phyloP scores from a whole-genome alignment of 2,113 vertebrate genomes.

The Odontesthes bonariensis region DNA sequence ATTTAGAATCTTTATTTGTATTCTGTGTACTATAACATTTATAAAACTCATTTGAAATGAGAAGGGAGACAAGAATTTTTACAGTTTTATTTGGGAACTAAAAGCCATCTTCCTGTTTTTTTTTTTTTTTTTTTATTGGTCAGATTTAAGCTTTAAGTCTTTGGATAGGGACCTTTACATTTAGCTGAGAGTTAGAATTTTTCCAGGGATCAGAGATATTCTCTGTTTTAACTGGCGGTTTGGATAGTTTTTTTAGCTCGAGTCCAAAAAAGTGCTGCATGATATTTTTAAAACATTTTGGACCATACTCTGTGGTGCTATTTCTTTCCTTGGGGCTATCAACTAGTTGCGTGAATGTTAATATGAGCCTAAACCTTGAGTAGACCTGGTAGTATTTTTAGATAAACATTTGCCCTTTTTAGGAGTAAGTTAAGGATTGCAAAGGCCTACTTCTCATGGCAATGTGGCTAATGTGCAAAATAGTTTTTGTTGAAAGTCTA shows the following conservation, averaged over 20 bases:
- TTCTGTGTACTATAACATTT: slow-evolving; percentile 22
- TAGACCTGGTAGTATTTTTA: not conserved
- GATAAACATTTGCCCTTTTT: not conserved
- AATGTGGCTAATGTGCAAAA: not conserved
- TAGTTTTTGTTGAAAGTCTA: too few relatives aligned
- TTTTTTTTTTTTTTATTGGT: not conserved
- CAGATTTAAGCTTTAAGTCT: not conserved
- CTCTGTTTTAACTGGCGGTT: not conserved
- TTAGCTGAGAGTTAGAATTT: not conserved
- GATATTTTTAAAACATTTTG: not conserved
- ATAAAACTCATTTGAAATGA: slow-evolving; percentile 1
- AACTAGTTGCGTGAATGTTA: slow-evolving; percentile 21
- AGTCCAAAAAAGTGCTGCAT: not conserved
- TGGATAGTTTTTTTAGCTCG: not conserved
- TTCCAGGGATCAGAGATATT: slow-evolving; percentile 3
- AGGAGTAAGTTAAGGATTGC: not conserved
- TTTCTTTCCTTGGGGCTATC: not conserved
- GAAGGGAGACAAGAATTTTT: not conserved
- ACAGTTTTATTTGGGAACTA: not conserved
- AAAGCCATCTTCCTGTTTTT: not conserved
- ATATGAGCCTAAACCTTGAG: not conserved
- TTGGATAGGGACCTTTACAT: not conserved
- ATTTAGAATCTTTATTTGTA: slow-evolving; percentile 4
- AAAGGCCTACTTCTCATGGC: not conserved
- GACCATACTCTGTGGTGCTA: slow-evolving; percentile 38